phyloP scores from a whole-genome alignment of 53 echinoderm and acorn worm species.

The Pentamera pediparva region DNA sequence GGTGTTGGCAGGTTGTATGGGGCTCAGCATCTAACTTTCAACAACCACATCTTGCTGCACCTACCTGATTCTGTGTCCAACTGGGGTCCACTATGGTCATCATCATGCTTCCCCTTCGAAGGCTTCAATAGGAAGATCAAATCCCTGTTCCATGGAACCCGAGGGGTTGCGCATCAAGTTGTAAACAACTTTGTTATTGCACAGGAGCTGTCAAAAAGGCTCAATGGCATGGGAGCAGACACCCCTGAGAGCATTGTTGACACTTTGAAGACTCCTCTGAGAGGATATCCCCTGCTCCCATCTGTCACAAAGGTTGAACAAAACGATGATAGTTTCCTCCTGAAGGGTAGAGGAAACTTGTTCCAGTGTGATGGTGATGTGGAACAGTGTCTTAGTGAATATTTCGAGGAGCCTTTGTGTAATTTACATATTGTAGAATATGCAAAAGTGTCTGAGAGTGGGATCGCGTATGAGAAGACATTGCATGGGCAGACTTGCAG shows the following conservation, averaged over 20 bases:
- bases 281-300: background rate
- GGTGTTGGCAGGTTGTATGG: background rate
- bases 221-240: constrained; percentile 5
- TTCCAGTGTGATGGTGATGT: background rate
- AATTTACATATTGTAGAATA: background rate
- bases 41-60: constrained; percentile 7
- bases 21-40: background rate
- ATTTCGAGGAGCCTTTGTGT: constrained; percentile 3
- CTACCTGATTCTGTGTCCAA: background rate
- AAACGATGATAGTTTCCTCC: background rate
- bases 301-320: background rate
- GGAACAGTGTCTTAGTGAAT: background rate
- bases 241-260: background rate
- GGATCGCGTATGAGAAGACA: background rate
- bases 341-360: constrained; percentile 1
- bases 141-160: constrained; percentile 2
- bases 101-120: constrained; percentile 5
- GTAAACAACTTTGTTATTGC: constrained; percentile 21
- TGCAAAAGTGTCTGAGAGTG: background rate
- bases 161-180: constrained; percentile 11
- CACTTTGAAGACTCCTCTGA: background rate
- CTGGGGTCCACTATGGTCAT: constrained; percentile 5
- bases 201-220: background rate
- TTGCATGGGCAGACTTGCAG: background rate
- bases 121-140: constrained; percentile 4